Conservation (phyloP, 2,113 vertebrate species). For the Phasianus colchicus region DNA sequence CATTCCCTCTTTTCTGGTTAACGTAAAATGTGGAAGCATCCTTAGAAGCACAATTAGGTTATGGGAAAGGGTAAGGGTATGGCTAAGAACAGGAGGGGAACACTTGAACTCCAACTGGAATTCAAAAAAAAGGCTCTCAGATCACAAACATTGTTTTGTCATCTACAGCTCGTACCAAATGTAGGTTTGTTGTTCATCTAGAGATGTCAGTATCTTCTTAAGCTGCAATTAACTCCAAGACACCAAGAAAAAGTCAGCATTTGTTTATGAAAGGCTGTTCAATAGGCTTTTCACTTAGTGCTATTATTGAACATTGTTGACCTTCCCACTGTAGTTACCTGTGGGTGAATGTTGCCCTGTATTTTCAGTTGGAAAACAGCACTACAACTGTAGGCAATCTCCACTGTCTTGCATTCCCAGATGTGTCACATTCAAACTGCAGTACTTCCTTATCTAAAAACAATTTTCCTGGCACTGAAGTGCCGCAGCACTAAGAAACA, state of each 20-base stretch:
- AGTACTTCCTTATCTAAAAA: background rate
- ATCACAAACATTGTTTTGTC: background rate
- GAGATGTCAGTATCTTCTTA: background rate
- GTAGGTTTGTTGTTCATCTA: background rate
- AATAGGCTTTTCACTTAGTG: background rate
- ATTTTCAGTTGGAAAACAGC: background rate
- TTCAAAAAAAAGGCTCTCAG: background rate
- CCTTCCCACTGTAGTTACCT: background rate
- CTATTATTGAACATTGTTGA: background rate
- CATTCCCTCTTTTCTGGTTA: background rate
- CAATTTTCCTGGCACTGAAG: accelerated
- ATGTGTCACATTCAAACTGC: background rate
- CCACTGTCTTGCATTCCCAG: background rate
- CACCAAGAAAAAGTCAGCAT: background rate
- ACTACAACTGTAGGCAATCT: background rate
- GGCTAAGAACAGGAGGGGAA: background rate
- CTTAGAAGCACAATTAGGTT: background rate
- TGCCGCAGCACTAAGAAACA: background rate
- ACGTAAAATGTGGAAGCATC: background rate
- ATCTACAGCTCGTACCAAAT: background rate
- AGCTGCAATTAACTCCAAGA: background rate
- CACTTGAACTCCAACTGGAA: background rate
- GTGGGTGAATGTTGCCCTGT: background rate
- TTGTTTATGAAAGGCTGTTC: background rate
- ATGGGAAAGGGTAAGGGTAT: background rate